These are phyloP conservation scores for Ciconia nigra DNA, from an alignment of 2,797 vertebrate species.

Conservation along the genomic window DNA sequence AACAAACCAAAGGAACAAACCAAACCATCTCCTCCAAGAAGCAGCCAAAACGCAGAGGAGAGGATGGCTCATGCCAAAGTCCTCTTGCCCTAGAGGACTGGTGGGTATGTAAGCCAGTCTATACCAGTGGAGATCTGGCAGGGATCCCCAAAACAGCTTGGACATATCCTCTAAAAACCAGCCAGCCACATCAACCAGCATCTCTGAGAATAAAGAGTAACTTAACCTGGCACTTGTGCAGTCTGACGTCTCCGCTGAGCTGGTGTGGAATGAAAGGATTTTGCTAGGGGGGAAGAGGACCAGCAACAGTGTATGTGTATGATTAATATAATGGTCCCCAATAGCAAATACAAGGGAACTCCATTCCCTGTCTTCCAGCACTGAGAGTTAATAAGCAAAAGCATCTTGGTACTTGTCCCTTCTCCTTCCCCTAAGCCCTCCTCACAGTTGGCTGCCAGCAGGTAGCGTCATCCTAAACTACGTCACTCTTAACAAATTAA, in stretches of 20 bases:
- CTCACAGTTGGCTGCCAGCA: not conserved
- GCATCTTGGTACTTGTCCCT: not conserved
- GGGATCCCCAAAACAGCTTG: not conserved
- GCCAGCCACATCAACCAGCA: accelerated
- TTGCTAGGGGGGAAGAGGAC: not conserved
- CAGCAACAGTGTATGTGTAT: not conserved
- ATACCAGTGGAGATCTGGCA: not conserved
- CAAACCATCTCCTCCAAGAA: not conserved
- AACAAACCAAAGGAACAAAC: not conserved
- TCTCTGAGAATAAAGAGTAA: not conserved
- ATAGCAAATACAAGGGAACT: not conserved
- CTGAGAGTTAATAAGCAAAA: not conserved
- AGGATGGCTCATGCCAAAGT: not conserved
- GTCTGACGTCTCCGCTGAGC: not conserved
- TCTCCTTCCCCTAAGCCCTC: not conserved
- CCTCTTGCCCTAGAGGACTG: not conserved
- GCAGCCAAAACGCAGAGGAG: not conserved
- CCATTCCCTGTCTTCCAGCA: not conserved
- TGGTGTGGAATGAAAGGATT: not conserved
- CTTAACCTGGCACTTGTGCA: not conserved
- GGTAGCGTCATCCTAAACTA: not conserved
- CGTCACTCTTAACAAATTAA: not conserved
- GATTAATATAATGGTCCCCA: not conserved
- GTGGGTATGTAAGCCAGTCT: not conserved
- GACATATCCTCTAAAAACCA: not conserved